Evolutionary conservation across 2,888 invertebrate genomes (phyloP).

Genomic region (Spisula subtruncata): DNA sequence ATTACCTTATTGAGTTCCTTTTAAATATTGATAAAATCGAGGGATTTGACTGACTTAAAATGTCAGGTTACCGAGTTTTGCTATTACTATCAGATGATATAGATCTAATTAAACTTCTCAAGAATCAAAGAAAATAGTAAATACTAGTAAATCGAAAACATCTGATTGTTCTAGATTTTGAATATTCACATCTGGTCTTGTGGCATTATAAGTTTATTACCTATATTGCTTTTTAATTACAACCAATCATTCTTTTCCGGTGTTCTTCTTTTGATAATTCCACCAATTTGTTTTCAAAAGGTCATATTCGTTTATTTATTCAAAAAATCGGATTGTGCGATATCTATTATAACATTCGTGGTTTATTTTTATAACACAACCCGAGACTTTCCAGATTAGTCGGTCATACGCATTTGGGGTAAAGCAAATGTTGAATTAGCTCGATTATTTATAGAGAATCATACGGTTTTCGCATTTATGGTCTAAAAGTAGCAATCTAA

Average conservation of each 20-base stretch:
- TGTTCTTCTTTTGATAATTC: constrained; percentile 13
- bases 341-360: constrained; percentile 20
- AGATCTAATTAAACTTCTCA: too few relatives aligned
- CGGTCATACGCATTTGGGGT: constrained; percentile 20
- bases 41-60: too few relatives aligned
- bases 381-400: constrained; percentile 39
- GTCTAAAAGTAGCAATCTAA: constrained; percentile 26
- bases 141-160: too few relatives aligned
- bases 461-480: neutral
- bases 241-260: neutral
- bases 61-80: too few relatives aligned
- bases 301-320: constrained; percentile 55
- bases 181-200: constrained; percentile 5
- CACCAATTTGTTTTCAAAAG: constrained; percentile 31
- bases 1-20: too few relatives aligned
- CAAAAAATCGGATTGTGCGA: constrained; percentile 36
- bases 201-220: neutral
- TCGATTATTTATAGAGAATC: neutral
- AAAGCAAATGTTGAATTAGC: constrained; percentile 43
- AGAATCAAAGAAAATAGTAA: too few relatives aligned
- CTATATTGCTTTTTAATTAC: constrained; percentile 1
- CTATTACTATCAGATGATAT: too few relatives aligned
- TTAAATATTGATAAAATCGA: too few relatives aligned
- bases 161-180: neutral
- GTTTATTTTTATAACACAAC: constrained; percentile 38